Conservation (phyloP, 2,888 invertebrate genomes). For the Elgonia sp. region DNA sequence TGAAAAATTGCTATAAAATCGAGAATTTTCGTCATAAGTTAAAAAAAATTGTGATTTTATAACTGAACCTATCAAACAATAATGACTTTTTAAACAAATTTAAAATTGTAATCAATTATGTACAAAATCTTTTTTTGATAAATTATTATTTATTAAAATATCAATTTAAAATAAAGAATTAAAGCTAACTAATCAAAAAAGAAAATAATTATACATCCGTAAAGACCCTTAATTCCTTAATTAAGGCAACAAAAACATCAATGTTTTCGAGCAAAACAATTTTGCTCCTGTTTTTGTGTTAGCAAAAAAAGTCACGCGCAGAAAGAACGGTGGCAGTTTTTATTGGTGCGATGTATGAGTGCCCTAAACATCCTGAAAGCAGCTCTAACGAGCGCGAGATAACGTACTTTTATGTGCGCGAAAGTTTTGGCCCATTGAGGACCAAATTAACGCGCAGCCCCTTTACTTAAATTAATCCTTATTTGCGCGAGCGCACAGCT, state of each 20-base stretch:
- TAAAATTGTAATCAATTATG: no score
- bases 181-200: background rate
- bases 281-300: conserved; percentile 21
- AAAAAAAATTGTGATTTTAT: no score
- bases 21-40: no score
- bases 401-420: conserved; percentile 71
- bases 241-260: conserved; percentile 16
- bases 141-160: no score
- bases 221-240: conserved; percentile 9
- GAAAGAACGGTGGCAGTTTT: conserved; percentile 53
- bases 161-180: no score
- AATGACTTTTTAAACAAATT: no score
- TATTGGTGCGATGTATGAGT: conserved; percentile 53
- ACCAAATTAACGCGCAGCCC: conserved; percentile 77
- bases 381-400: conserved; percentile 69
- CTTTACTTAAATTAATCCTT: conserved; percentile 81
- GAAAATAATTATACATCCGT: background rate
- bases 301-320: conserved; percentile 20
- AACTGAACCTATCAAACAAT: no score
- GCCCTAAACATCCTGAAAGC: conserved; percentile 62
- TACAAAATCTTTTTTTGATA: no score
- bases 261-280: conserved; percentile 33
- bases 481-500: conserved; percentile 78
- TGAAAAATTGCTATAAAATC: no score
- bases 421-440: conserved; percentile 75